These are phyloP conservation scores for Agrotis clavis DNA, from an alignment of 2,888 invertebrate genomes.

Conservation along the genomic window DNA sequence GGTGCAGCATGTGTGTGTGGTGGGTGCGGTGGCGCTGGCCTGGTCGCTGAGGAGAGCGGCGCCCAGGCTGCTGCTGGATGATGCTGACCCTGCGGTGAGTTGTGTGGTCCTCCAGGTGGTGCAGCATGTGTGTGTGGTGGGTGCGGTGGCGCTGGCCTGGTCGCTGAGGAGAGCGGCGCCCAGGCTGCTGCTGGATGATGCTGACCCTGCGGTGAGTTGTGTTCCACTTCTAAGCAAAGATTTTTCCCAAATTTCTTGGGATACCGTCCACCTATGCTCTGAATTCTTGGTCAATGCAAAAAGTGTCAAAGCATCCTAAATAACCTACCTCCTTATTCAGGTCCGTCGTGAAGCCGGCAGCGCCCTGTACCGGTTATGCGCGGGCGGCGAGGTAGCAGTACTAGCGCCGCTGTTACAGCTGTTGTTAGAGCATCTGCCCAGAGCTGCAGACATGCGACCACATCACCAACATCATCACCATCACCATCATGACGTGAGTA, in stretches of 20 bases:
- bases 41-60: constrained; percentile 95
- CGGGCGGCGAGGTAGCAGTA: constrained; percentile 93
- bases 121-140: constrained; percentile 95
- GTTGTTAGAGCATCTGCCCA: constrained; percentile 95
- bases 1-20: constrained; percentile 95
- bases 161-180: constrained; percentile 95
- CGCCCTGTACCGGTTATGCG: constrained; percentile 97
- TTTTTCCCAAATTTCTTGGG: no score
- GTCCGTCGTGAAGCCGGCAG: constrained; percentile 98
- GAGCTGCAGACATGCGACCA: constrained; percentile 96
- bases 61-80: constrained; percentile 96
- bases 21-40: constrained; percentile 95
- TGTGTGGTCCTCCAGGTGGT: no score
- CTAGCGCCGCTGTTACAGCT: constrained; percentile 95
- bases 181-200: constrained; percentile 96
- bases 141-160: constrained; percentile 95
- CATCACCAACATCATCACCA: constrained; percentile 79
- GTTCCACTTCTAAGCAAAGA: no score
- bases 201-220: constrained; percentile 93
- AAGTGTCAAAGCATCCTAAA: background rate
- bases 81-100: constrained; percentile 95
- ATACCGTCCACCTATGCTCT: background rate
- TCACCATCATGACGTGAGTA: constrained; percentile 79
- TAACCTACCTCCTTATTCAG: constrained; percentile 74
- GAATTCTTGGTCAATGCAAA: background rate